These are phyloP conservation scores for Lysiphlebus fabarum DNA, from an alignment of 1,140 invertebrate species.

Conservation along the genomic window DNA sequence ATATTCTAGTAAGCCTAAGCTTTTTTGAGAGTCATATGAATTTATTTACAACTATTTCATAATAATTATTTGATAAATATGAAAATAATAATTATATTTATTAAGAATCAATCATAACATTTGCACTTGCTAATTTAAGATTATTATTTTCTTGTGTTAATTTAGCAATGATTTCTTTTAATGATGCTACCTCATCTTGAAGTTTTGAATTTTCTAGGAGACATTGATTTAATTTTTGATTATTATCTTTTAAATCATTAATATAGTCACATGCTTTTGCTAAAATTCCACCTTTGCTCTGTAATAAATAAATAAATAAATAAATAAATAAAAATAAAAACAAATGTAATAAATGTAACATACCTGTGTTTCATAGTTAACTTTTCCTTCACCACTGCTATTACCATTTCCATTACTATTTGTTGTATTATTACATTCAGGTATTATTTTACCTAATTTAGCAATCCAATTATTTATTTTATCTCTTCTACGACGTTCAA, in stretches of 20 bases:
- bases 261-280: constrained; percentile 97
- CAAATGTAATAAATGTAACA: constrained; percentile 2
- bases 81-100: no score
- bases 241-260: constrained; percentile 74
- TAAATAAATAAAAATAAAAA: constrained; percentile 10
- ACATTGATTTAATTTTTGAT: constrained; percentile 65
- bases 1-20: no score
- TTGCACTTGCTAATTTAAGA: no score
- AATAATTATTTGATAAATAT: no score
- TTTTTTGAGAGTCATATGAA: no score
- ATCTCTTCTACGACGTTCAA: constrained; percentile 77
- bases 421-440: constrained; percentile 59
- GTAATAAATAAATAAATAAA: constrained; percentile 40
- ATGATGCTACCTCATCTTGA: constrained; percentile 57
- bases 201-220: constrained; percentile 63
- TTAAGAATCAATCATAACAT: no score
- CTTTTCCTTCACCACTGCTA: constrained; percentile 46
- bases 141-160: constrained; percentile 56
- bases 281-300: constrained; percentile 94
- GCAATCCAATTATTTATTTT: constrained; percentile 97
- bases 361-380: constrained; percentile 58
- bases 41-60: no score
- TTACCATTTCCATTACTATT: constrained; percentile 57
- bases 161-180: constrained; percentile 61
- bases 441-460: constrained; percentile 83